Evolutionary conservation across 2,888 invertebrate genomes (phyloP), one percentile per base, ranked within the genome.

Genomic region (Patella caerulea): DNA sequence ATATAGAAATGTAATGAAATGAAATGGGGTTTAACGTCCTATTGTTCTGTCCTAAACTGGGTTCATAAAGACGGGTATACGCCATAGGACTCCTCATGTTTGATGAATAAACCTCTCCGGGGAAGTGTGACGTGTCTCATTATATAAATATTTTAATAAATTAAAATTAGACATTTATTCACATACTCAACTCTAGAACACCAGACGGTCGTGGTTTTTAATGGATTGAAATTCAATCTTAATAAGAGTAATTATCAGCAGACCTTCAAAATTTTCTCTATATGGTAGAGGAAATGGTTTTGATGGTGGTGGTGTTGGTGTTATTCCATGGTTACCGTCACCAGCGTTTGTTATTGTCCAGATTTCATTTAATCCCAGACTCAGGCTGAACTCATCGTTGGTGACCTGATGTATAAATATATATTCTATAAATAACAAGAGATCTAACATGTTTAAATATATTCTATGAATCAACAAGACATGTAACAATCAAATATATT

Each of bases 311-410:
- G 85, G 83, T 3, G 24, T 55, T 24, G 65, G 45, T 19, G 77
- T 74, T 9, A 45, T 52, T 2, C 83, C 86, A 70, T 87, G 83
- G 11, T 73, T 53, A 12, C 83, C 86, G 14, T 71, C 75, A 17
- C 19, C 69, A n/a, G 86, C 45, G 12, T 87, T 88, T 12, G 88
- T 87, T 77, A 88, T 71, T 17, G 88, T 88, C 71, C 82, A 81
- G 12, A 89, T 72, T 65, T 77, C 77, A 76, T 88, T 83, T 19
- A 85, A 81, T 5, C 79, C 82, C n/a, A 86, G 78, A 12, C 70
- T 14, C n/a, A 86, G 69, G 3, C 54, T 71, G 15, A 86, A 15
- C 29, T n/a, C n/a, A n/a, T 84, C 83, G 72, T 75, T 69, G 73
- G 55, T 73, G 12, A 73, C 73, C 73, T 34, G 29, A 15, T 29